Evolutionary conservation across 1,140 invertebrate species (phyloP), one percentile per base, ranked within the genome.

Genomic region (Drosophila elegans): DNA sequence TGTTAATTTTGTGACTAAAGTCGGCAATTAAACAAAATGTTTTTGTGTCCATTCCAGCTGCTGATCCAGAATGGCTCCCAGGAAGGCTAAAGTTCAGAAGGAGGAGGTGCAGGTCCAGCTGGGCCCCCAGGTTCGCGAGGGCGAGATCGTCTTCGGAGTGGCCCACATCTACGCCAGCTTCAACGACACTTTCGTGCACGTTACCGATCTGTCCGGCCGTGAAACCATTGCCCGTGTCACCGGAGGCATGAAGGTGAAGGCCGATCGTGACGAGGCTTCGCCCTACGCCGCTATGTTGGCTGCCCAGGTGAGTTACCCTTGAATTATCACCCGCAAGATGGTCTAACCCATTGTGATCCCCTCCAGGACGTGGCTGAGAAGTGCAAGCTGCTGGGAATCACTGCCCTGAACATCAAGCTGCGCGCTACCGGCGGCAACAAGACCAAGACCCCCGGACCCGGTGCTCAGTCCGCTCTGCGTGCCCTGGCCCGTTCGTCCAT

Each of bases 281-380:
- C 99, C 99, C 12, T 99, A 99, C 92, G 99, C 99, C 92, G 99
- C 99, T 96, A 99, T 99, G 99, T 98, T 99, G 94, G 99, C 99
- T 92, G 98, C 99, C 77, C 99, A 99, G 94, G 97, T 97, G 94
- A 51, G 46, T 42, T 27, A 2, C 13, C 2, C 25, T 32, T 98
- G 25, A 12, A 12, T 25, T 3, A 7, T 2, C 1, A 99, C 93
- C 99, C 99, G 90, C 99, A 98, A 34, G 44, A 49, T 9, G 3
- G 2, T 39, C 55, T 78, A 64, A 72, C 6, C 11, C 6, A 2
- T 3, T 39, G 2, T 29, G 2, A 32, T 63, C 90, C 51, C 79
- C 92, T 94, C 41, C 89, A 97, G 96, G 99, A 99, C 95, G 99
- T 99, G 63, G 98, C 99, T 91, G 99, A 99, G 93, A 99, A 98